Percentiles rank a stretch among this genome's conserved stretches.
These are phyloP conservation scores for Capitella teleta DNA, from an alignment of 1,140 invertebrate genomes.

Conservation along the genomic window DNA sequence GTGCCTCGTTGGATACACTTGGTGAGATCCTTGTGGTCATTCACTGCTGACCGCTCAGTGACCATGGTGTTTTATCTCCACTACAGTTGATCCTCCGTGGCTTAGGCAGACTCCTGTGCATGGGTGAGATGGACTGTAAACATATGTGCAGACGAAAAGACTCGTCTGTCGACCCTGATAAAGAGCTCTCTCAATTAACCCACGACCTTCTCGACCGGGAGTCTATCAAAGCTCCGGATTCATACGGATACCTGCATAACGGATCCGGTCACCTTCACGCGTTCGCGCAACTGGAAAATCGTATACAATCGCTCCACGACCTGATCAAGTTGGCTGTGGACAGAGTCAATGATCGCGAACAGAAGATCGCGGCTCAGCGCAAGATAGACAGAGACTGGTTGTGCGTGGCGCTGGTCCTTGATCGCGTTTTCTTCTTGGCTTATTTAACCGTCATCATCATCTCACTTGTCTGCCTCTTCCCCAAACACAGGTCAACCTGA, in stretches of 20 bases:
- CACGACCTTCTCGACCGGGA: neutral
- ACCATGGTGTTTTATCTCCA: neutral
- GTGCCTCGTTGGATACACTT: neutral
- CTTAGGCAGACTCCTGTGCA: neutral
- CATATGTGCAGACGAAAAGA: neutral
- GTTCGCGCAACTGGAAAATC: neutral
- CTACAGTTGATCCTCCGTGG: neutral
- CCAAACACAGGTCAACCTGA: too few relatives aligned
- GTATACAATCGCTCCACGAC: neutral
- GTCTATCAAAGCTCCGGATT: neutral
- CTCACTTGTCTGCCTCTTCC: constrained; percentile 1
- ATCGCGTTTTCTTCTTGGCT: constrained; percentile 1
- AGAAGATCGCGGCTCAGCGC: neutral
- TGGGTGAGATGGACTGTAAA: neutral
- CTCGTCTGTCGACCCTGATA: neutral
- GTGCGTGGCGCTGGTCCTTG: neutral
- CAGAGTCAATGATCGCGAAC: neutral
- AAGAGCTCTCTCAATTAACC: neutral
- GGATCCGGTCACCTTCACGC: neutral
- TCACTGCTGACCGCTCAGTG: neutral
- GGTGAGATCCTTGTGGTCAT: neutral
- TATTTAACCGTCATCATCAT: neutral
- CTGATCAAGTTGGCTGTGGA: neutral
- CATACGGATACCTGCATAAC: neutral
- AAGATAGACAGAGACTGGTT: neutral